Percentiles rank a stretch among this genome's conserved stretches.
phyloP scores from a whole-genome alignment of 1,140 invertebrate species.

The Lucilia sericata region DNA sequence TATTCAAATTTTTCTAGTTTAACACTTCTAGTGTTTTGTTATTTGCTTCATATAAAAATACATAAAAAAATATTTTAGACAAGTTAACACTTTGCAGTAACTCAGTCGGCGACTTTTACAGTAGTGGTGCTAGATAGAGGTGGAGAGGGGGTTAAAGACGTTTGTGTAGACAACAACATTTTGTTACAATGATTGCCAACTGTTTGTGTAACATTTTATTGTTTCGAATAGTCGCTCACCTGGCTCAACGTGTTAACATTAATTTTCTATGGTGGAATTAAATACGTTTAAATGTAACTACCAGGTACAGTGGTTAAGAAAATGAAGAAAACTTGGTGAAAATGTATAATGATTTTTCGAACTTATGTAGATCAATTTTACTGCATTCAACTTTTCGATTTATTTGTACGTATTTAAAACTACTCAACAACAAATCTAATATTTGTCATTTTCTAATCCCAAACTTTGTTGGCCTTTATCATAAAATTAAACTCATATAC shows the following conservation, averaged over 20 bases:
- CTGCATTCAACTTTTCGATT: too few species aligned
- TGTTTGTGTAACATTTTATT: conserved; percentile 15
- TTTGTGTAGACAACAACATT: neutral
- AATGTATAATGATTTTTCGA: too few species aligned
- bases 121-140: too few species aligned
- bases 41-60: neutral
- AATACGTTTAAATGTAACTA: too few species aligned
- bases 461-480: too few species aligned
- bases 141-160: neutral
- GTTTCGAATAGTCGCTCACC: neutral
- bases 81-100: neutral
- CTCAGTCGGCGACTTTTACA: neutral
- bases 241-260: neutral
- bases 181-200: conserved; percentile 12
- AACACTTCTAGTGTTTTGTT: neutral
- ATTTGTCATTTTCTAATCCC: too few species aligned
- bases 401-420: too few species aligned
- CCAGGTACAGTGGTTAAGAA: too few species aligned
- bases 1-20: conserved; percentile 18
- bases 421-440: too few species aligned
- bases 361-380: too few species aligned
- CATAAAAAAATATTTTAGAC: conserved; percentile 16
- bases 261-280: neutral
- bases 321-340: too few species aligned
- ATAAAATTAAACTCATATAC: too few species aligned